Evolutionary conservation across 2,888 invertebrate genomes (phyloP), one percentile per base, ranked within the genome.

Genomic region (Sepiola atlantica): DNA sequence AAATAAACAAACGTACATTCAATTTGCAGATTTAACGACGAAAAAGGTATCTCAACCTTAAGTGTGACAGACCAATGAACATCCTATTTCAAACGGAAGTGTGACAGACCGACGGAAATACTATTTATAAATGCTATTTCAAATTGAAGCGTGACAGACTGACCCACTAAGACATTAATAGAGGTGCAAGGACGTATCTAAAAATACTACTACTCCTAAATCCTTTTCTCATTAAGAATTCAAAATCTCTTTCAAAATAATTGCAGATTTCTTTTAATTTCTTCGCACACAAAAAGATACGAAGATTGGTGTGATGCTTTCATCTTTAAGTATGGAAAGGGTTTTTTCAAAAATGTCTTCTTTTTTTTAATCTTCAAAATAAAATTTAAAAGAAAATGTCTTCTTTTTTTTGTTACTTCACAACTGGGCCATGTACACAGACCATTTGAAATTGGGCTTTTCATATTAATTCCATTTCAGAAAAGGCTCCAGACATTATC

Each of bases 401-500:
- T n/a, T n/a, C n/a, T n/a, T n/a, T n/a, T 77, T 77, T 77, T 77
- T n/a, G 10, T n/a, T n/a, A 28, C n/a, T 77, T 16, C 16, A 77
- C 12, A 77, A 77, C 77, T 77, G 77, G 77, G 77, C 77, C 77
- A 32, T 18, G 16, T 77, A n/a, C 77, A 77, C 77, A 32, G 77
- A 77, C n/a, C 77, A n/a, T n/a, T 77, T 77, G 77, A 77, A 77
- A 77, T 32, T n/a, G n/a, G 32, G n/a, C 77, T 77, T 77, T 77
- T 77, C 77, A 77, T 77, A 77, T n/a, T n/a, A 77, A n/a, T 77
- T 77, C 32, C 77, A 77, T 77, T 77, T 77, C 18, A 77, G 77
- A 77, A 77, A 57, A 77, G 77, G 32, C 77, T 77, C 77, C 77
- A 77, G 77, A 77, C 77, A 77, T 77, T 77, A 77, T 77, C 77